These are phyloP conservation scores for Monochamus alternatus DNA, from an alignment of 2,888 invertebrate genomes.

Conservation along the genomic window DNA sequence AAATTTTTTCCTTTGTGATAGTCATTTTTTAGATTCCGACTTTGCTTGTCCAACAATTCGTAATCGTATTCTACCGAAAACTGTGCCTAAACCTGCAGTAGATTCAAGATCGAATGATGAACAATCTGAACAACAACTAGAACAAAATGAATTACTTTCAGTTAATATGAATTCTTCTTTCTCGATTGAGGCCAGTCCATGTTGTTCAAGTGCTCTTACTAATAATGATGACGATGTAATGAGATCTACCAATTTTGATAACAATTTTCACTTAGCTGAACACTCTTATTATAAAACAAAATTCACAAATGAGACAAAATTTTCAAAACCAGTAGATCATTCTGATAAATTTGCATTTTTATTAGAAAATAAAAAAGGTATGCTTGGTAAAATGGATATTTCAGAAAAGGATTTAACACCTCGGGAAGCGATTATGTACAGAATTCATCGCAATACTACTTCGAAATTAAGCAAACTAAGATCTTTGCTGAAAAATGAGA, in stretches of 20 bases:
- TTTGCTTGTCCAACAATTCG: too few species aligned
- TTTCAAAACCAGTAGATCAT: constrained; percentile 13
- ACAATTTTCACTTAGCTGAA: neutral
- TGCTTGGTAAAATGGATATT: neutral
- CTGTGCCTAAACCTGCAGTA: neutral
- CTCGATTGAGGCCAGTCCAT: neutral
- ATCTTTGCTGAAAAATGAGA: too few species aligned
- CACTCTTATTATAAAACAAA: neutral
- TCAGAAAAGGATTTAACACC: constrained; percentile 7
- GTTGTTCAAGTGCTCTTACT: neutral
- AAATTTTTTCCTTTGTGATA: constrained; percentile 9
- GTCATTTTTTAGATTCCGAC: neutral
- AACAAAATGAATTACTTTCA: constrained; percentile 2
- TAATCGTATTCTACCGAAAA: too few species aligned
- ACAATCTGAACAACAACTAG: neutral
- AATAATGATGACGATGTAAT: neutral
- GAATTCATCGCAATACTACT: too few species aligned
- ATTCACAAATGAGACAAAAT: neutral
- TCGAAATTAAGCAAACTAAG: too few species aligned
- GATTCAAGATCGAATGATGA: neutral
- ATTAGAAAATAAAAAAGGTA: constrained; percentile 17
- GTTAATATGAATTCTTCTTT: neutral
- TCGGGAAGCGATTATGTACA: neutral
- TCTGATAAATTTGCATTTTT: constrained; percentile 5
- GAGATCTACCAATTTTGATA: neutral